Percentiles rank a stretch among this genome's conserved stretches.
Evolutionary conservation across 2,113 vertebrate genomes (phyloP).

Genomic region (Chitala chitala): DNA sequence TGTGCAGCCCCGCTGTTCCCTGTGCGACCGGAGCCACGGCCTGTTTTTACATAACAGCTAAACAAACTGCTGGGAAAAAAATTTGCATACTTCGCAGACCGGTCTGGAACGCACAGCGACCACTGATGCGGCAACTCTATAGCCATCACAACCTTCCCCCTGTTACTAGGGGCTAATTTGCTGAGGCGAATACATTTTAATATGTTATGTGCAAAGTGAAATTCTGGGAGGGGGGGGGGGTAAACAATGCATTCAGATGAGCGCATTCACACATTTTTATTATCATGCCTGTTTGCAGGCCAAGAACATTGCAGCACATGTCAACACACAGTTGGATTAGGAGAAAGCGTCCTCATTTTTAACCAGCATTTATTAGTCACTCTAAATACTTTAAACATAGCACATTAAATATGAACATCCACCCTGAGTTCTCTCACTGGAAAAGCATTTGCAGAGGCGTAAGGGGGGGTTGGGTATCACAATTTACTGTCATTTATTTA

Average conservation of each 20-base stretch:
- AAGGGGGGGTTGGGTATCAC: neutral
- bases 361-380: neutral
- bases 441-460: neutral
- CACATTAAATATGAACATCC: neutral
- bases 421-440: neutral
- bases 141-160: too few species aligned
- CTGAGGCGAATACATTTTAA: too few species aligned
- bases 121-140: too few species aligned
- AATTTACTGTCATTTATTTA: constrained; percentile 29
- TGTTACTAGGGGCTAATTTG: too few species aligned
- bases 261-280: constrained; percentile 13
- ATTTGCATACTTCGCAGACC: neutral
- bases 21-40: constrained; percentile 3
- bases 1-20: neutral
- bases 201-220: too few species aligned
- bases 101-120: neutral
- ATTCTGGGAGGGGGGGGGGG: constrained; percentile 3
- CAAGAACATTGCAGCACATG: constrained; percentile 19
- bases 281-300: neutral
- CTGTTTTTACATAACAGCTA: neutral
- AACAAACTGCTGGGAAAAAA: neutral
- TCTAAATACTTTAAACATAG: neutral
- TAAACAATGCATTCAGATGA: too few species aligned
- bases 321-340: constrained; percentile 7
- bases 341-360: neutral